Base-by-base conservation (phyloP, 2,888 invertebrate genomes). In the Matsumyia berberina region DNA sequence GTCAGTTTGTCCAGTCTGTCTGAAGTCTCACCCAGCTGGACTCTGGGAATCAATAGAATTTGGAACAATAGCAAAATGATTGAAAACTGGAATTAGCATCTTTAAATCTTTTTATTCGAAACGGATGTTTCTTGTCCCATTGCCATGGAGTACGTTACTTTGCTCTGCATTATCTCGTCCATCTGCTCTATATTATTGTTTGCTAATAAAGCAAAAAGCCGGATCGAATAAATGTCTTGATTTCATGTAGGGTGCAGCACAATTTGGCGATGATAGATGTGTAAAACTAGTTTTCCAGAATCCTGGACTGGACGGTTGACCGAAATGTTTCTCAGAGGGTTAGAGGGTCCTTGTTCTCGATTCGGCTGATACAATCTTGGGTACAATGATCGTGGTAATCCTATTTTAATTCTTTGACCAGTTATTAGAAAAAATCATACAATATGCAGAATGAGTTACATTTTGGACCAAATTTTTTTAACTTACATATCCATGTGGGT, bases 161-260 rank as follows among this genome's bases (percentile, higher is more conserved):
- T 53, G 53, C 1, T 11, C 17, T 39, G 2, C 12, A 44, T 55
- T 60, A 70, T 60, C 24, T 35, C 24, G 12, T 17, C 58, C 79
- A 80, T 80, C 79, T 80, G 79, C 79, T 80, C 79, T 74, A 74
- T 42, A 51, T 80, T 60, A 80, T 80, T 80, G 58, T 74, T 55
- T 44, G 42, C 24, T 33, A 57, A 57, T 69, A 57, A 53, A n/a
- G 9, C 15, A 12, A n/a, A 66, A 44, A 66, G 37, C 15, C 9
- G 62, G n/a, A 46, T 24, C 37, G 15, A 53, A 53, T 17, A 12
- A 15, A n/a, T 11, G 19, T 11, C 11, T n/a, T 19, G 11, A 9
- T 62, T 11, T 11, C 19, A 33, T 19, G 35, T 49, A 24, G 46
- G 49, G 49, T 66, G 51, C 29, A 12, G 5, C 11, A 51, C 7